Evolutionary conservation across 1,140 invertebrate species (phyloP), one percentile per base, ranked within the genome.

Genomic region (Bombyx mori): DNA sequence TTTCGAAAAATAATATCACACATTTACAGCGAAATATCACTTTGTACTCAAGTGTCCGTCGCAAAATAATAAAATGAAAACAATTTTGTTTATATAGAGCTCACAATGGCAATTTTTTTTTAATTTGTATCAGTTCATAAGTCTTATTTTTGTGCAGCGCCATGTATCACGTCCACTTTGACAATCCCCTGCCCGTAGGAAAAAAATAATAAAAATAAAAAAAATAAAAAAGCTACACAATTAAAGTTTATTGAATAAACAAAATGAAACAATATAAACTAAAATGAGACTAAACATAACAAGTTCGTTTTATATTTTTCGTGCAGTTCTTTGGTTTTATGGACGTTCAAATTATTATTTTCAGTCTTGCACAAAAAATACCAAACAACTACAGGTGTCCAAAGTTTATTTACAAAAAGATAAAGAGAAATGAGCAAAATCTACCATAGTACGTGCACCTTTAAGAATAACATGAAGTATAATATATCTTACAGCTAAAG

Each of bases 1-100:
- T 35, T 35, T 82, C 73, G 72, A 83, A 85, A 35, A 82, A 83
- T 83, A 84, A 85, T 86, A 86, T 86, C 83, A 86, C 83, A 86
- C 77, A 79, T 80, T 76, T 76, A 82, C 72, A 83, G 72, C 78
- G 76, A 80, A 73, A 76, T 72, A 71, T 76, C 82, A 86, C 78
- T 73, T 77, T 75, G 73, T 77, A 82, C 75, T 79, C 68, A 63
- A 35, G 69, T 75, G 75, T 75, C 63, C 54, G 69, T 69, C 69
- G 70, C 72, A 68, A 68, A 60, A 65, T 60, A 65, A 69, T 56
- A 66, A 68, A 61, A 62, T 61, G 57, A 68, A 60, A 61, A 46
- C 51, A 60, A 53, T 66, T 63, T 66, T 56, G 64, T 62, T 66
- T 60, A 62, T 67, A 68, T 69, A 69, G 68, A 73, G 68, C 69